Percentiles rank a stretch among this genome's conserved stretches.
Conservation (phyloP, 2,113 vertebrate genomes). For the Pygoscelis antarcticus region DNA sequence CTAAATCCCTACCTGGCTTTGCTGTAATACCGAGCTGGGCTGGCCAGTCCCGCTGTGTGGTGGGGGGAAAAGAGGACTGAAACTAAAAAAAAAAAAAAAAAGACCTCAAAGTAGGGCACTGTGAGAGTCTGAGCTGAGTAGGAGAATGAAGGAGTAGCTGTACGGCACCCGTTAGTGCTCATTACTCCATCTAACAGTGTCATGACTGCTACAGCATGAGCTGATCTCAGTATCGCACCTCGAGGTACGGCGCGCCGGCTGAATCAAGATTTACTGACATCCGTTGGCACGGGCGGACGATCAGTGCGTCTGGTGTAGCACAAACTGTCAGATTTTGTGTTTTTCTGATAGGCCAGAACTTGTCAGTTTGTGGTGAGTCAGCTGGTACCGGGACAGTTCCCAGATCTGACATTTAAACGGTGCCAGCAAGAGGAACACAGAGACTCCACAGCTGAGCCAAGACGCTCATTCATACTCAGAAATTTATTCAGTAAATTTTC, state of each 20-base stretch:
- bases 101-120: neutral
- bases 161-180: neutral
- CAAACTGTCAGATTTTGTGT: neutral
- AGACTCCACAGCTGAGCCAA: neutral
- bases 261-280: neutral
- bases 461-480: neutral
- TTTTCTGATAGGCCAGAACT: conserved; percentile 48
- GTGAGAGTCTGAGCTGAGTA: neutral
- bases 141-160: neutral
- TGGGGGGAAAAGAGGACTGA: neutral
- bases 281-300: neutral
- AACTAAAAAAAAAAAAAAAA: neutral
- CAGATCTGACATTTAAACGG: conserved; percentile 24
- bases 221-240: neutral
- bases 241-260: fast-evolving
- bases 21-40: fast-evolving
- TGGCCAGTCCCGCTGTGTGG: neutral
- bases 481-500: conserved; percentile 10
- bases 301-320: neutral
- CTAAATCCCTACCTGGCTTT: neutral
- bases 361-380: conserved; percentile 35
- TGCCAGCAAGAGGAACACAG: neutral
- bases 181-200: neutral
- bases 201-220: neutral
- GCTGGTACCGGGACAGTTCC: neutral